phyloP scores from a whole-genome alignment of 2,888 invertebrate genomes.

The Bellardia bayeri region DNA sequence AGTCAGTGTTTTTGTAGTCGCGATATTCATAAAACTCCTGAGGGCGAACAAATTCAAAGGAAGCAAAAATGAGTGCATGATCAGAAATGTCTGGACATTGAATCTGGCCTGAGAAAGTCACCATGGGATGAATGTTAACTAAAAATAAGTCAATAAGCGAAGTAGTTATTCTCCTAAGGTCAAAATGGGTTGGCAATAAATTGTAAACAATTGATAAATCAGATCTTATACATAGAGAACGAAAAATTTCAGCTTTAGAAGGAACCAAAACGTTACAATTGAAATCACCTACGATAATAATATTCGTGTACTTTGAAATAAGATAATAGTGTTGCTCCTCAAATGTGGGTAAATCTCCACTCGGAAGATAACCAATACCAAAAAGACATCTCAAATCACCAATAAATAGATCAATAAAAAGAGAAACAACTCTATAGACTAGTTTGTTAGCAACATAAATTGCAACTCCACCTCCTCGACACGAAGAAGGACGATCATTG shows the following conservation, averaged over 20 bases:
- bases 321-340: not conserved
- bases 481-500: constrained; percentile 11
- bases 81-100: not conserved
- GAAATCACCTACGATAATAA: too few relatives aligned
- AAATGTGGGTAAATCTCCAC: not conserved
- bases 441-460: not conserved
- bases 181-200: not conserved
- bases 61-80: not conserved
- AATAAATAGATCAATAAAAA: not conserved
- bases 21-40: not conserved
- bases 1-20: not conserved
- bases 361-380: not conserved
- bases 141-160: not conserved
- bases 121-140: not conserved
- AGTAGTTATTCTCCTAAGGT: not conserved
- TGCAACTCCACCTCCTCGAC: constrained; percentile 34
- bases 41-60: not conserved
- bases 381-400: not conserved
- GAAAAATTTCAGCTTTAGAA: too few relatives aligned
- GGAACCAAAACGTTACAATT: too few relatives aligned
- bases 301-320: too few relatives aligned
- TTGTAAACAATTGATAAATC: too few relatives aligned
- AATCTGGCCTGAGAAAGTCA: not conserved
- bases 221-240: too few relatives aligned
- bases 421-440: not conserved